Conservation (phyloP, 2,888 invertebrate species). For the Eugnorisma glareosa region DNA sequence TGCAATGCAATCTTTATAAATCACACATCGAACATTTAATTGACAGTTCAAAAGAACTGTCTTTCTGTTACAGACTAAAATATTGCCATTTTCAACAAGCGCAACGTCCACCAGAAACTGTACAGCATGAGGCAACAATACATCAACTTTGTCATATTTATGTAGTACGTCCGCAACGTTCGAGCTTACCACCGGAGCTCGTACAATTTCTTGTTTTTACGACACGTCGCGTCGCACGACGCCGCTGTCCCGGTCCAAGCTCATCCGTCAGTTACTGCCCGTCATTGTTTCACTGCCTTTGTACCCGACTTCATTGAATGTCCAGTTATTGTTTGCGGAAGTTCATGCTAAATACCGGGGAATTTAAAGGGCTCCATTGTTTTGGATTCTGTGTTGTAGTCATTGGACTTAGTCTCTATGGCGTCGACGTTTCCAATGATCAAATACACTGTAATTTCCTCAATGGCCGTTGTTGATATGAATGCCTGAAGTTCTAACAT, state of each 20-base stretch:
- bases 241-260: background rate
- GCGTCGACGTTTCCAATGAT: background rate
- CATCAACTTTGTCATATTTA: slow-evolving; percentile 44
- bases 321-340: slow-evolving; percentile 61
- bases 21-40: background rate
- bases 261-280: slow-evolving; percentile 22
- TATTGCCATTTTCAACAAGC: background rate
- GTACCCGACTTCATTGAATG: slow-evolving; percentile 42
- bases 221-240: slow-evolving; percentile 40
- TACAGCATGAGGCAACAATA: slow-evolving; percentile 38
- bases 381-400: slow-evolving; percentile 2
- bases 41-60: background rate
- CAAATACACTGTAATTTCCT: background rate
- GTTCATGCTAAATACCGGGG: slow-evolving; percentile 31
- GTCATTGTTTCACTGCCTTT: slow-evolving; percentile 53
- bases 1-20: background rate
- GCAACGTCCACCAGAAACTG: slow-evolving; percentile 9
- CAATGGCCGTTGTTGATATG: background rate
- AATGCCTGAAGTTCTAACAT: background rate
- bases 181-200: slow-evolving; percentile 27
- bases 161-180: slow-evolving; percentile 30
- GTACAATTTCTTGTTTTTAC: slow-evolving; percentile 55
- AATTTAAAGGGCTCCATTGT: slow-evolving; percentile 39
- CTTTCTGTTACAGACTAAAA: background rate
- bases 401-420: background rate